Conservation (phyloP, 2,113 vertebrate species). For the Siniperca knerii region DNA sequence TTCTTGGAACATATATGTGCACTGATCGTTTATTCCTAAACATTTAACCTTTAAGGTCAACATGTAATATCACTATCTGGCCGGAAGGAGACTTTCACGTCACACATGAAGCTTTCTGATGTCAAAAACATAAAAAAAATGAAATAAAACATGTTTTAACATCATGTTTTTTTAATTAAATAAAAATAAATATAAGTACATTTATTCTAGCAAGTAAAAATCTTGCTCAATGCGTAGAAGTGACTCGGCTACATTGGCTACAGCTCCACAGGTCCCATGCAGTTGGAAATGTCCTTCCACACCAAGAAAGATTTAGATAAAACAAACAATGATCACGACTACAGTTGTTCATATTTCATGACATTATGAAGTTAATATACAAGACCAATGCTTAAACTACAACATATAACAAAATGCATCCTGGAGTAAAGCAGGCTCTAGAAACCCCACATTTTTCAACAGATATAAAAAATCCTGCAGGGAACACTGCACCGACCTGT, state of each 20-base stretch:
- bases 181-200: neutral
- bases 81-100: neutral
- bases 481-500: neutral
- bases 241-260: neutral
- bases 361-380: neutral
- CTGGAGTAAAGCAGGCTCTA: neutral
- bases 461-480: neutral
- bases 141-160: neutral
- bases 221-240: too few species aligned
- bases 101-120: neutral
- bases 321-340: neutral
- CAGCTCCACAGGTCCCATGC: too few species aligned
- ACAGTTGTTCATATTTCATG: neutral
- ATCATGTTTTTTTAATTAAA: neutral
- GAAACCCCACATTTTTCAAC: neutral
- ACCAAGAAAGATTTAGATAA: neutral
- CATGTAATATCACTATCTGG: neutral
- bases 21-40: neutral
- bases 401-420: neutral
- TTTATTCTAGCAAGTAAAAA: neutral
- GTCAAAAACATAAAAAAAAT: neutral
- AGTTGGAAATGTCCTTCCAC: neutral
- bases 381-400: neutral
- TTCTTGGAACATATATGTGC: neutral
- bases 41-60: neutral